Evolutionary conservation across 2,888 invertebrate genomes (phyloP), one percentile per base, ranked within the genome.

Genomic region (Dromius quadrimaculatus): DNA sequence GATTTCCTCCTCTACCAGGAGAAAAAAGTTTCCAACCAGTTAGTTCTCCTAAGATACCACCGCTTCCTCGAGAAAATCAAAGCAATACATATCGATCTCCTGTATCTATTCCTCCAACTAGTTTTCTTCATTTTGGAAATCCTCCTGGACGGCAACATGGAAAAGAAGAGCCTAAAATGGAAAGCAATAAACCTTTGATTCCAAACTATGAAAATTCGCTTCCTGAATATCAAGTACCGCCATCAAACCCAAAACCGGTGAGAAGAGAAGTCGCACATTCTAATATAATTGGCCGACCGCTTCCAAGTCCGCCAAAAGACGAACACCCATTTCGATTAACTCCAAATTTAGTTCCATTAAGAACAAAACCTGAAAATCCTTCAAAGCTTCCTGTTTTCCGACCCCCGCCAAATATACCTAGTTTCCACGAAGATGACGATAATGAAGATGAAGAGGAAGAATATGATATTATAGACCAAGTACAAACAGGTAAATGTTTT

Each of bases 371-470:
- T 4, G 19, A 19, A 6, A 11, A 36, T 8, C 36, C 28, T 11
- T 36, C 59, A 1, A 15, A 20, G 20, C 59, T 36, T 1, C 38
- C 38, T 6, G 13, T n/a, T 1, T 59, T 59, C 20, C 5, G 5
- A 9, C 34, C 59, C 5, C 22, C 22, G n/a, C 17, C 59, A n/a
- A 5, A 4, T 20, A 20, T 59, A 11, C 36, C 59, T 17, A 13
- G 22, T 8, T 13, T 23, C 23, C 13, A 15, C 15, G 11, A 61
- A n/a, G 20, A 41, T 23, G 11, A 61, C 20, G 20, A 41, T 41
- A 65, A 70, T 19, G 65, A 70, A 9, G 69, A 63, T 5, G 43
- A 32, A 23, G 6, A 61, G 11, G 13, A 62, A n/a, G 62, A 70
- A 50, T 71, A 71, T 38, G 59, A 64, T 17, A 1, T 17, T n/a